Conservation (phyloP, 2,797 vertebrate genomes). For the Chanos chanos region DNA sequence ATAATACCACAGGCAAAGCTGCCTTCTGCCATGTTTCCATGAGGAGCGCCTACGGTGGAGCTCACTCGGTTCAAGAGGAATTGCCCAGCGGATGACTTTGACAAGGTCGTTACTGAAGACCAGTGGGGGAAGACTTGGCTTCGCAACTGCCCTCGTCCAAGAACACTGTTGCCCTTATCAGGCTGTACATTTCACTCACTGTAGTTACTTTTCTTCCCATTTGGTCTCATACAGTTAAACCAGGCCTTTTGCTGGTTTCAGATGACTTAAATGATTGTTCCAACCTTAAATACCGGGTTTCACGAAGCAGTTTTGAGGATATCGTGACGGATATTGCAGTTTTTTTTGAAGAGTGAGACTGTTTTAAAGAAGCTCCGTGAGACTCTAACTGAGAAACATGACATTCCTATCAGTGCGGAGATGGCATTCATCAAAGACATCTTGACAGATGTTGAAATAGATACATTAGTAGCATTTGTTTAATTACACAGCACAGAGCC, state of each 20-base stretch:
- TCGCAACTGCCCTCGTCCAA: constrained; percentile 55
- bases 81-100: constrained; percentile 63
- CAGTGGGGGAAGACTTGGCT: constrained; percentile 58
- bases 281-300: too few species aligned
- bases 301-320: too few species aligned
- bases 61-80: constrained; percentile 38
- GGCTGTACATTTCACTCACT: background rate
- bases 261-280: too few species aligned
- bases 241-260: too few species aligned
- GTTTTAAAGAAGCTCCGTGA: background rate
- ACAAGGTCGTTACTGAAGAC: constrained; percentile 62
- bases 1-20: constrained; percentile 50
- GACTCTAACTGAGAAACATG: constrained; percentile 8
- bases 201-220: too few species aligned
- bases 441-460: constrained; percentile 35
- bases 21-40: constrained; percentile 36
- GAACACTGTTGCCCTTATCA: constrained; percentile 59
- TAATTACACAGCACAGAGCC: constrained; percentile 35
- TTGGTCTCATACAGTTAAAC: too few species aligned
- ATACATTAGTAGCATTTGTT: constrained; percentile 40
- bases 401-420: constrained; percentile 13
- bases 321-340: too few species aligned
- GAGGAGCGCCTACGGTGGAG: constrained; percentile 39
- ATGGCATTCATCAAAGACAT: constrained; percentile 20
- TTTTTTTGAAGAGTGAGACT: too few species aligned